Conservation (phyloP, 2,113 vertebrate genomes). For the Epinephelus cyanopodus region DNA sequence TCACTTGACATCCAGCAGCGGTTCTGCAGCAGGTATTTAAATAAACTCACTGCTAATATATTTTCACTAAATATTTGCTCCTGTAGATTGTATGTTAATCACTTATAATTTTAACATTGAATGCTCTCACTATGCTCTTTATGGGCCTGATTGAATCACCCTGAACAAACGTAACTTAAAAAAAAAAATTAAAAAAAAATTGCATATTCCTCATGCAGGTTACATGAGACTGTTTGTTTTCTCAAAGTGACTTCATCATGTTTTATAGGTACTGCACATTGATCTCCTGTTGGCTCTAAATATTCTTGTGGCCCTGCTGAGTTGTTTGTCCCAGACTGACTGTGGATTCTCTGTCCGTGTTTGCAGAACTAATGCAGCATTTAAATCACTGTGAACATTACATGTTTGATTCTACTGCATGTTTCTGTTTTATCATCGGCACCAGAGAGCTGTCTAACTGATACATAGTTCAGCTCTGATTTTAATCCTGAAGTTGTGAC, state of each 20-base stretch:
- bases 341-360: neutral
- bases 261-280: neutral
- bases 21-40: no score
- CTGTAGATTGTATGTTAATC: no score
- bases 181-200: neutral
- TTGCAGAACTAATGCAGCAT: conserved; percentile 18
- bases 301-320: neutral
- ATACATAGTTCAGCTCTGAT: neutral
- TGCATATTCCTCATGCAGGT: neutral
- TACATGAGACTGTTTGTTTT: neutral
- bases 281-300: neutral
- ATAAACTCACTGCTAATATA: no score
- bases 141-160: no score
- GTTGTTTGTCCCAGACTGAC: conserved; percentile 10
- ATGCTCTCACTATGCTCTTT: no score
- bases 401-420: neutral
- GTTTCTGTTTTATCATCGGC: neutral
- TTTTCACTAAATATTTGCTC: no score
- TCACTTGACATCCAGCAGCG: no score
- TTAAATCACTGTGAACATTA: neutral
- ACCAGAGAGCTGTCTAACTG: neutral
- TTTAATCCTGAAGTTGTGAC: neutral
- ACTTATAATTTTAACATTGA: no score
- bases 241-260: neutral
- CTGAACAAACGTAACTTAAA: no score